Evolutionary conservation across 2,113 vertebrate species (phyloP).

Genomic region (Spea multiplicata): DNA sequence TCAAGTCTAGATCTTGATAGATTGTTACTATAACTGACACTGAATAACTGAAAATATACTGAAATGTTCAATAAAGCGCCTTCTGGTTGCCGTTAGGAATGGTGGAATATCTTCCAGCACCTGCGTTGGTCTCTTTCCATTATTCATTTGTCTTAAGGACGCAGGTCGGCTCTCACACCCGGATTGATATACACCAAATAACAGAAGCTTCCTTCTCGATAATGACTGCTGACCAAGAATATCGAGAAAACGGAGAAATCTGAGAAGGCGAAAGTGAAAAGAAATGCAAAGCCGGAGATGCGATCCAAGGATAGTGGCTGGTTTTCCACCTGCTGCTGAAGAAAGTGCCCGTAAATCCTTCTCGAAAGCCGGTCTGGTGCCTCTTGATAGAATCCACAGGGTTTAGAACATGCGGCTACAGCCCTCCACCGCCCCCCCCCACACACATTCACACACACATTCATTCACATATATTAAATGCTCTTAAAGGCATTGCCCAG

Average conservation of each 20-base stretch:
- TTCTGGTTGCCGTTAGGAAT: too few species aligned
- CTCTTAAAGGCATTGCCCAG: too few species aligned
- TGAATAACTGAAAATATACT: too few species aligned
- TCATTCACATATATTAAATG: background rate
- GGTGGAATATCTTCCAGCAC: background rate
- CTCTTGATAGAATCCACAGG: slow-evolving; percentile 17
- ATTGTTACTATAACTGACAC: too few species aligned
- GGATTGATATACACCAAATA: background rate
- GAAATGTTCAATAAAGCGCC: too few species aligned
- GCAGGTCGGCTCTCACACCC: background rate
- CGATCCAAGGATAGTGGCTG: background rate
- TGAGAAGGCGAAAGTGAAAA: background rate
- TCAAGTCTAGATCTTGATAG: too few species aligned
- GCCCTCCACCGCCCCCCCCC: background rate
- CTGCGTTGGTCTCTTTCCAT: background rate
- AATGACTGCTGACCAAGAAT: background rate
- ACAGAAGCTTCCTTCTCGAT: background rate
- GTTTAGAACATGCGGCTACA: background rate
- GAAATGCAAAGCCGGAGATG: background rate
- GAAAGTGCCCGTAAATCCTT: slow-evolving; percentile 26
- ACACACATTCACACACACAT: background rate
- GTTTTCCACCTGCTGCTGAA: slow-evolving; percentile 12
- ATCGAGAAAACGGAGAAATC: background rate
- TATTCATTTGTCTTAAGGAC: background rate
- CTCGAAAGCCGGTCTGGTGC: slow-evolving; percentile 9